Conservation (phyloP, 2,888 invertebrate species). For the Coecobrya sp. region DNA sequence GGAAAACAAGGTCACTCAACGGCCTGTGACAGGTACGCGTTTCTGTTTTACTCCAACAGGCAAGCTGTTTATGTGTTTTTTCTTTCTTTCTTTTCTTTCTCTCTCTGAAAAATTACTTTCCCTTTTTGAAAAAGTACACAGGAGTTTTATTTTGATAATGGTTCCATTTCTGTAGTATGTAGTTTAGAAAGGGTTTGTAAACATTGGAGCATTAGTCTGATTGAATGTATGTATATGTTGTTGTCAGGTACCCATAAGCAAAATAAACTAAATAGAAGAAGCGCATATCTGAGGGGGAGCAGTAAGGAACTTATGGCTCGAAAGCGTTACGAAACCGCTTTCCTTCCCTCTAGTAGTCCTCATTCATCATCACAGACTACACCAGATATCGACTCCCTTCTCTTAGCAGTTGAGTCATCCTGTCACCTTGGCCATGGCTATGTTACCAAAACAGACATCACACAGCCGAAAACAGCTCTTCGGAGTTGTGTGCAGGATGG, state of each 20-base stretch:
- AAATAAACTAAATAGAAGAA: slow-evolving; percentile 72
- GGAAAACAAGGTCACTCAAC: slow-evolving; percentile 9
- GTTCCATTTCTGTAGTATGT: background rate
- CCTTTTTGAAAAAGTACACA: too few species aligned
- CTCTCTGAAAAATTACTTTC: too few species aligned
- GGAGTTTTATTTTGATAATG: too few species aligned
- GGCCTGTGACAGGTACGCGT: slow-evolving; percentile 37
- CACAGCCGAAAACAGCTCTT: slow-evolving; percentile 56
- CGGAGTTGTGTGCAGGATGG: slow-evolving; percentile 45
- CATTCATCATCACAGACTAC: slow-evolving; percentile 80
- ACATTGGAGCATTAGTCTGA: background rate
- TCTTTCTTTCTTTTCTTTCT: background rate
- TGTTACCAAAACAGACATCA: slow-evolving; percentile 75
- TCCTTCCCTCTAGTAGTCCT: slow-evolving; percentile 84
- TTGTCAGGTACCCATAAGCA: slow-evolving; percentile 58
- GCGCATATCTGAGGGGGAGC: slow-evolving; percentile 73
- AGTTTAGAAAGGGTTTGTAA: background rate
- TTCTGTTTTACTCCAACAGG: background rate
- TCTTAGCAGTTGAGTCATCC: slow-evolving; percentile 84
- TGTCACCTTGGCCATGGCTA: slow-evolving; percentile 77
- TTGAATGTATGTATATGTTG: background rate
- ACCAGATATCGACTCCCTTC: slow-evolving; percentile 85
- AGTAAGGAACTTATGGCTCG: slow-evolving; percentile 85
- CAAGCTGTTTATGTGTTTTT: background rate
- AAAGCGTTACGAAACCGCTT: slow-evolving; percentile 86